Conservation (phyloP, 1,140 invertebrate species). For the Temnothorax nylanderi region DNA sequence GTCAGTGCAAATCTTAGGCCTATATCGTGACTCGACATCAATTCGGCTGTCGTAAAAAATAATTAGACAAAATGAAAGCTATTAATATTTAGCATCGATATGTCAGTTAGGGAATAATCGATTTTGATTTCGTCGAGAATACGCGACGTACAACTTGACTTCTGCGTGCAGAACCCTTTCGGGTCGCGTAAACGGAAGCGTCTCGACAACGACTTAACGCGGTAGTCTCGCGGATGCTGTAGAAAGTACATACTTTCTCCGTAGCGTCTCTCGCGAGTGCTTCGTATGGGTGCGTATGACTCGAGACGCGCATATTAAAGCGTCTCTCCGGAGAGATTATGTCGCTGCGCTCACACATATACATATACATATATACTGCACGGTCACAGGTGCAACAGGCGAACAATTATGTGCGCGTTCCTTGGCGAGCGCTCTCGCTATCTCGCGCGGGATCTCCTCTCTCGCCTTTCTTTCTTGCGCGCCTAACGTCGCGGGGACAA, state of each 20-base stretch:
- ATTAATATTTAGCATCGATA: background rate
- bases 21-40: background rate
- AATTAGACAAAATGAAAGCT: background rate
- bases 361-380: background rate
- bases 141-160: background rate
- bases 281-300: constrained; percentile 74
- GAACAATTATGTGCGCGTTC: background rate
- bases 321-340: constrained; percentile 68
- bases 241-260: constrained; percentile 83
- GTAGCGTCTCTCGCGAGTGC: constrained; percentile 73
- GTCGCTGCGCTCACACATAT: constrained; percentile 12
- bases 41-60: background rate
- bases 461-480: constrained; percentile 24
- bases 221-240: constrained; percentile 76
- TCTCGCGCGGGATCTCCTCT: constrained; percentile 41
- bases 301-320: constrained; percentile 69
- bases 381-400: constrained; percentile 29
- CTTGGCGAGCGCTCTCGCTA: constrained; percentile 34
- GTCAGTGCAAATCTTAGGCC: constrained; percentile 11
- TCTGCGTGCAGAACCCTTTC: background rate
- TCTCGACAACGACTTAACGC: constrained; percentile 72
- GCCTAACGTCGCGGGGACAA: background rate
- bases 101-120: background rate
- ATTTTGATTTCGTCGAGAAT: background rate
- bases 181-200: constrained; percentile 33